phyloP scores from a whole-genome alignment of 2,797 vertebrate genomes.

The Siniperca obscura region DNA sequence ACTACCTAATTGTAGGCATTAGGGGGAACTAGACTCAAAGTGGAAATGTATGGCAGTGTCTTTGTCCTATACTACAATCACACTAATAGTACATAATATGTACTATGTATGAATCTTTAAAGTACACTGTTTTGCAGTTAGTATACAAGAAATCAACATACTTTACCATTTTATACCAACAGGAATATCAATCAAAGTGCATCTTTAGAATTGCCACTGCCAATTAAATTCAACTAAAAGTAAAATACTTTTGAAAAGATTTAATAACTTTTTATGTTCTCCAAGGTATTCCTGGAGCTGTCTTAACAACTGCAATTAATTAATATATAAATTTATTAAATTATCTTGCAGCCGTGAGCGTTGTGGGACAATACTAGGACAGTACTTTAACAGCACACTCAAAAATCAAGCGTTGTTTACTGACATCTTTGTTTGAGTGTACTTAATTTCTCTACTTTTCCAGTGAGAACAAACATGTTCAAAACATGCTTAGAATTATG shows the following conservation, averaged over 20 bases:
- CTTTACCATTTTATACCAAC: background rate
- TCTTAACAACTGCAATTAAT: background rate
- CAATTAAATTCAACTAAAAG: background rate
- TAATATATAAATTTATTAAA: background rate
- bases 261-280: background rate
- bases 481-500: background rate
- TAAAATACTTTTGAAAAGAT: background rate
- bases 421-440: background rate
- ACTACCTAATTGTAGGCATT: constrained; percentile 32
- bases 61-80: background rate
- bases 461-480: background rate
- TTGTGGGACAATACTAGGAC: background rate
- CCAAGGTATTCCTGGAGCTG: background rate
- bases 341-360: background rate
- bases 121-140: background rate
- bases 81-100: background rate
- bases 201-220: too few species aligned
- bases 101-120: background rate
- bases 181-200: background rate
- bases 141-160: background rate
- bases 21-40: constrained; percentile 59
- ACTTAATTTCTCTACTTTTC: background rate
- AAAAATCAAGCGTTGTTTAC: background rate
- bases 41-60: background rate
- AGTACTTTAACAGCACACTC: background rate